These are phyloP conservation scores for Anguilla pacifica DNA, from an alignment of 2,797 vertebrate species.

Conservation along the genomic window DNA sequence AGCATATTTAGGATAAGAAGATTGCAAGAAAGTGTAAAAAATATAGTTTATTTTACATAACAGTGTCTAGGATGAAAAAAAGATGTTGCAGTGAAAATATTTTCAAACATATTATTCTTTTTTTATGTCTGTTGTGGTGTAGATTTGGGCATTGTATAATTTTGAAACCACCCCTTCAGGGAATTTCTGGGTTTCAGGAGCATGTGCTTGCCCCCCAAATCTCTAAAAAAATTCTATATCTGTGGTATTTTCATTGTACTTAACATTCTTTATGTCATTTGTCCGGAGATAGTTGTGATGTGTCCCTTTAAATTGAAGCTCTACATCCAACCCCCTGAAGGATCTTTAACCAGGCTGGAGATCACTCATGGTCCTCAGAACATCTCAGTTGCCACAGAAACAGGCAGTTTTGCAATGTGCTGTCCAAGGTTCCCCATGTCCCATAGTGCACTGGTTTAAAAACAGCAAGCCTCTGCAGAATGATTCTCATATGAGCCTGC, in stretches of 20 bases:
- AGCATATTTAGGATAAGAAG: too few species aligned
- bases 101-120: too few species aligned
- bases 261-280: background rate
- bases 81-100: too few species aligned
- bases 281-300: background rate
- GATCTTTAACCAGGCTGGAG: conserved; percentile 52
- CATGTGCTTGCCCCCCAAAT: too few species aligned
- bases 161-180: too few species aligned
- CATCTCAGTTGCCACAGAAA: conserved; percentile 67
- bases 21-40: too few species aligned
- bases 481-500: conserved; percentile 61
- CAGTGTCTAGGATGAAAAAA: too few species aligned
- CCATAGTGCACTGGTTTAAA: conserved; percentile 79
- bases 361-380: conserved; percentile 70
- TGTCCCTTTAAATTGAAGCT: background rate
- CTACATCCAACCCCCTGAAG: conserved; percentile 43
- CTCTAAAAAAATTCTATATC: background rate
- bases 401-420: conserved; percentile 67
- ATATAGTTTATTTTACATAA: too few species aligned
- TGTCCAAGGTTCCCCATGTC: conserved; percentile 69
- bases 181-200: too few species aligned
- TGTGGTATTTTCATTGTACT: background rate
- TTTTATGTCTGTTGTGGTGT: too few species aligned
- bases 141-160: too few species aligned
- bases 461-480: conserved; percentile 64